Base-by-base conservation (phyloP, 2,888 invertebrate genomes). In the Disparrhopalites patrizii region DNA sequence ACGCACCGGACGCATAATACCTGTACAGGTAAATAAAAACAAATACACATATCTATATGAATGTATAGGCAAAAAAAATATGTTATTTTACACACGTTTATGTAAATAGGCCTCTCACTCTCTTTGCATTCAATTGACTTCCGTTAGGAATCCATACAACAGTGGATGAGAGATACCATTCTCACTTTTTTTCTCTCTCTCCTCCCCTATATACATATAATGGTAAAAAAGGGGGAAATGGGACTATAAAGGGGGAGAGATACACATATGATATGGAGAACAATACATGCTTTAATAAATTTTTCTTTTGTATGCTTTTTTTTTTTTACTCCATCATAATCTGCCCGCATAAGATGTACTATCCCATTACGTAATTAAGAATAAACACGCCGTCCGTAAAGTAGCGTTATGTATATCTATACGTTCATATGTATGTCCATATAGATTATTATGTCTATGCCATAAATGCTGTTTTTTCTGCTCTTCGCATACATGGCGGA, bases 281-380 rank as follows among this genome's bases (percentile, higher is more conserved):
- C 54, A 54, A 54, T 52, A 52, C 27, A 52, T 30, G n/a, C n/a
- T n/a, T 30, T 52, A 52, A 52, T 52, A 52, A 52, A 52, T 52
- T 52, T 52, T 28, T 8, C 25, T 52, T 27, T 28, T 30, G 31
- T 33, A 54, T 15, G 15, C 20, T 23, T 4, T 2, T 52, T 20
- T 30, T 13, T 33, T 15, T n/a, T 13, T 31, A 31, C 18, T 23
- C 52, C 13, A 15, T 43, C 15, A 4, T 10, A 5, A 43, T 20
- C n/a, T n/a, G n/a, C n/a, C n/a, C n/a, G n/a, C n/a, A 43, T 13
- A 47, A 47, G 47, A 47, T 47, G 23, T 20, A n/a, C n/a, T 47
- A 47, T 47, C 47, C 47, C 47, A n/a, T 47, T 47, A 20, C 47
- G 47, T 47, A 8, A 47, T 47, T 47, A 36, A n/a, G n/a, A n/a